Evolutionary conservation across 2,797 vertebrate genomes (phyloP), one percentile per base, ranked within the genome.

Genomic region (Platalea minor): DNA sequence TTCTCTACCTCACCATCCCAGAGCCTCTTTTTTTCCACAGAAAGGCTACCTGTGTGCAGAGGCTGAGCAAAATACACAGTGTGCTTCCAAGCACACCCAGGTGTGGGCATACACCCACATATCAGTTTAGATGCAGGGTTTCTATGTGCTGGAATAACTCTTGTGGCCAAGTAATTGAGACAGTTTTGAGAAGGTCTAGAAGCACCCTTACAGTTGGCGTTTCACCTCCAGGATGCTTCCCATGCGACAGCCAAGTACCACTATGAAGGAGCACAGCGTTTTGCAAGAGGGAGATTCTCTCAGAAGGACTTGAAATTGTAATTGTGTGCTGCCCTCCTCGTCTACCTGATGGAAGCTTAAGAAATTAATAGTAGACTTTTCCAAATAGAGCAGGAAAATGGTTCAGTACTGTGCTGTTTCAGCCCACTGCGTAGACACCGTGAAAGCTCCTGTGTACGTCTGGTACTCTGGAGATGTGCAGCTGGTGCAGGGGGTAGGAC

Each of bases 381-480:
- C 79, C 51, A 67, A 76, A 68, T 0, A 59, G 23, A 57, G 39
- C 13, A 75, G 41, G 37, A 59, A 41, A 85, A 82, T 20, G 9
- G 3, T 45, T 95, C 56, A 63, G 67, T 16, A 29, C 12, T 56
- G 51, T 14, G 18, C 11, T 35, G 19, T 56, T 88, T 79, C 75
- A 92, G 63, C 57, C 39, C 14, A 19, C 39, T 46, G 60, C 10
- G 2, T 53, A 88, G 72, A 79, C 89, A 94, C 78, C 31, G 8
- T 79, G 85, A 93, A 78, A 86, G 29, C n/a, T 83, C 57, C 69
- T 60, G 46, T 24, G 64, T 60, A 35, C 19, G 33, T 72, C 91
- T 97, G 96, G 93, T 97, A 86, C 85, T 94, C 85, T 5, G 9
- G 93, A 94, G 96, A 88, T 60, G 65, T 85, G 85, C 95, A 95